Percentiles rank a stretch among this genome's conserved stretches.
phyloP scores from a whole-genome alignment of 2,113 vertebrate species.

The Sinocyclocheilus anshuiensis region DNA sequence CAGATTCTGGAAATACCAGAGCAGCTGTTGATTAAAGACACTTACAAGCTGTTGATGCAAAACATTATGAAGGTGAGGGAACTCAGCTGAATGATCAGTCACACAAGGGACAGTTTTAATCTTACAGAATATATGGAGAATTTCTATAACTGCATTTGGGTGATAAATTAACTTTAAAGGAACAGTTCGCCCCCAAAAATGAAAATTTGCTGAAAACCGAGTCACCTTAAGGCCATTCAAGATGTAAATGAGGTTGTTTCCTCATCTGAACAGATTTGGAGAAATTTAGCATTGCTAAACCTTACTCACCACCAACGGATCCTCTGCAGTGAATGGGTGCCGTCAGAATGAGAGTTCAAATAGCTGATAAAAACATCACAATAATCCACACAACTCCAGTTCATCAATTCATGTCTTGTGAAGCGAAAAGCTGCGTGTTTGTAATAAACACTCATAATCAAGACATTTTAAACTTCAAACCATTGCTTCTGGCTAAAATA shows the following conservation, averaged over 20 bases:
- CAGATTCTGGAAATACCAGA: neutral
- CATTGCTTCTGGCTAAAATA: neutral
- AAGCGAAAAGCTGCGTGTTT: neutral
- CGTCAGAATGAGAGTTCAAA: neutral
- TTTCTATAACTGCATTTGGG: neutral
- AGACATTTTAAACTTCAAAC: neutral
- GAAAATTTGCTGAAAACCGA: neutral
- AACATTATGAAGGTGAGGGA: neutral
- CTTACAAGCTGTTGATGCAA: neutral
- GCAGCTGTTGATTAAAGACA: constrained; percentile 8
- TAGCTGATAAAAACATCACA: neutral
- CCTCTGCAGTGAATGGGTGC: neutral
- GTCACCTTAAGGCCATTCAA: neutral
- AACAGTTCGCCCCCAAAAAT: neutral
- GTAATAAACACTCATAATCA: neutral
- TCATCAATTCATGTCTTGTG: neutral
- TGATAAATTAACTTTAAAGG: neutral
- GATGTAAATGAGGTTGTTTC: neutral
- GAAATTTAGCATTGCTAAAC: neutral
- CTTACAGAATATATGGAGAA: neutral
- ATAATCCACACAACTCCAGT: neutral
- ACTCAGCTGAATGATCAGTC: neutral
- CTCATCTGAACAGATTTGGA: neutral
- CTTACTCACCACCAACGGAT: neutral
- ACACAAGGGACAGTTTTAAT: neutral